Percentiles rank a stretch among this genome's conserved stretches.
Conservation (phyloP, 2,888 invertebrate species). For the Hypsopygia costalis region DNA sequence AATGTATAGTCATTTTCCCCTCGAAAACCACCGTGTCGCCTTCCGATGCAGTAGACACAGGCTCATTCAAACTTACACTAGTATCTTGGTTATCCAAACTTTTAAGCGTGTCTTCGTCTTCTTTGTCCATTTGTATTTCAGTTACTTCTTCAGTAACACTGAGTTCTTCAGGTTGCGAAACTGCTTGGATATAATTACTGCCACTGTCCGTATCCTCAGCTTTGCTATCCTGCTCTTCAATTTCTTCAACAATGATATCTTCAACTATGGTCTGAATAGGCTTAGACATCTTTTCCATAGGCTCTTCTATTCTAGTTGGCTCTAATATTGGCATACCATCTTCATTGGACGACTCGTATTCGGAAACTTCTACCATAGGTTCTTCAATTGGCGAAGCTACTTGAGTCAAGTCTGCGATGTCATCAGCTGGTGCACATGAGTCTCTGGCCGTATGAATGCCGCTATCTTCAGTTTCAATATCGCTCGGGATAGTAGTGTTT, state of each 20-base stretch:
- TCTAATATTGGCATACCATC: conserved; percentile 48
- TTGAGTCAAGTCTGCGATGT: conserved; percentile 82
- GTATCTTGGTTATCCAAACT: conserved; percentile 77
- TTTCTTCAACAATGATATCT: conserved; percentile 70
- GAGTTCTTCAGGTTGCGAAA: conserved; percentile 66
- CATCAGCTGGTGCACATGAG: conserved; percentile 88
- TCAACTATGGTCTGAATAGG: conserved; percentile 43
- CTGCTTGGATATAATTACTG: conserved; percentile 67
- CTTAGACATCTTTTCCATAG: conserved; percentile 34
- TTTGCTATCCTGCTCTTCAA: conserved; percentile 60
- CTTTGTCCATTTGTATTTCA: conserved; percentile 75
- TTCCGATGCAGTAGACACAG: conserved; percentile 66
- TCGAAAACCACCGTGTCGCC: conserved; percentile 76
- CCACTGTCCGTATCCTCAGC: conserved; percentile 62
- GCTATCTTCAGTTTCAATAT: conserved; percentile 88
- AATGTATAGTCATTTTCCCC: conserved; percentile 77
- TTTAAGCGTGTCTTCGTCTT: conserved; percentile 75
- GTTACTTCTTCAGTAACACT: conserved; percentile 68
- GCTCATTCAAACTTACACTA: conserved; percentile 79
- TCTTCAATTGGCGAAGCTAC: conserved; percentile 71
- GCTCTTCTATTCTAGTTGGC: conserved; percentile 49
- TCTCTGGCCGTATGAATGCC: conserved; percentile 90
- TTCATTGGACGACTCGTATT: conserved; percentile 72
- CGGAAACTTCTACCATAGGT: conserved; percentile 62
- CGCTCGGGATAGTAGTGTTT: conserved; percentile 76